phyloP scores from a whole-genome alignment of 2,113 vertebrate species.

The Galemys pyrenaicus region DNA sequence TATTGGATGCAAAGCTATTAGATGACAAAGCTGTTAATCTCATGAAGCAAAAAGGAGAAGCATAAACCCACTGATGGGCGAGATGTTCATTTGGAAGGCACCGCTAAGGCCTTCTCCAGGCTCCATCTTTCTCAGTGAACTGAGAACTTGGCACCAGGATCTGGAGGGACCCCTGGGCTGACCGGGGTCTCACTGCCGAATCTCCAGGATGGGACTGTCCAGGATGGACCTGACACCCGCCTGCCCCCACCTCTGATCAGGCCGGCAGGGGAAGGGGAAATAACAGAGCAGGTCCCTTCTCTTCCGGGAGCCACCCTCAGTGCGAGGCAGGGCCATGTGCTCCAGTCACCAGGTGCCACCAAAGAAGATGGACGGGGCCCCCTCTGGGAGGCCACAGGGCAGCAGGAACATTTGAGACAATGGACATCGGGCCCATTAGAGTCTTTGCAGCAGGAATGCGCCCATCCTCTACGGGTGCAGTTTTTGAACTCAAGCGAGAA shows the following conservation, averaged over 20 bases:
- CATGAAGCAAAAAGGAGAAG: background rate
- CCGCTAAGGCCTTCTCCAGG: background rate
- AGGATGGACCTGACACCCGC: background rate
- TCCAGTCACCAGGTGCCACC: background rate
- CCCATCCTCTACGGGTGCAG: background rate
- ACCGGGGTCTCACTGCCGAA: background rate
- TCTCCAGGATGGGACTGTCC: background rate
- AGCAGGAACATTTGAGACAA: background rate
- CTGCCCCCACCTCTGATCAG: background rate
- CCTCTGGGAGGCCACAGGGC: background rate
- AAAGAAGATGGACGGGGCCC: background rate
- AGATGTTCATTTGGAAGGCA: background rate
- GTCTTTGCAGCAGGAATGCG: background rate
- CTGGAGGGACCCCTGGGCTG: background rate
- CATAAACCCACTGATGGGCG: background rate
- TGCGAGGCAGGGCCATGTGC: background rate
- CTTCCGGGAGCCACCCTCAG: background rate
- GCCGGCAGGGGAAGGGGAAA: background rate
- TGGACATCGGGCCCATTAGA: background rate
- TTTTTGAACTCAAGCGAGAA: background rate
- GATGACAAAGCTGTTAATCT: too few species aligned
- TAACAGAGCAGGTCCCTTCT: background rate
- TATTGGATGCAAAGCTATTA: background rate
- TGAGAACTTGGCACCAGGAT: background rate
- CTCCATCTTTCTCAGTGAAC: background rate